Evolutionary conservation across 2,797 vertebrate genomes (phyloP), one percentile per base, ranked within the genome.

Genomic region (Squalus acanthias): DNA sequence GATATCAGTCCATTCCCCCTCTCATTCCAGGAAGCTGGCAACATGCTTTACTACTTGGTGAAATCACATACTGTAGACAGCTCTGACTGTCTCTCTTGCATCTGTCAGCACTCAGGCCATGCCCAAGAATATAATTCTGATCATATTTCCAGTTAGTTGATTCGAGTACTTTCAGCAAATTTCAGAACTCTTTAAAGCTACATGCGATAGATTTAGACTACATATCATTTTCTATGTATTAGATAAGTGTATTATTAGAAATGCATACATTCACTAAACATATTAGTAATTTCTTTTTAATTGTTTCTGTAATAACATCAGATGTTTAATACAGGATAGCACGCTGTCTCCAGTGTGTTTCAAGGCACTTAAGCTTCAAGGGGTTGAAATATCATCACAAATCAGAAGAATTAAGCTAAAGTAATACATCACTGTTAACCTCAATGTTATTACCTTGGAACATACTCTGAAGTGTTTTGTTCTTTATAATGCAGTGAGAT

Each of bases 1-100:
- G 98, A 98, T 96, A 33, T 26, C 50, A 65, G 5, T 22, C 70
- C n/a, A 12, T 1, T 22, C 3, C 0, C 88, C 60, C 29, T 57
- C 50, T 72, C 70, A 15, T 53, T 70, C 72, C 50, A 95, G 70
- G 70, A 95, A 95, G 70, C 94, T 74, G 70, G 70, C 70, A 74
- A 95, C 70, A 57, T 57, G 94, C 94, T 53, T 76, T 72, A 33
- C 50, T n/a, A n/a, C 72, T 76, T 15, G 69, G 72, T 76, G 94
- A 95, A 76, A 76, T 33, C 24, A 74, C 94, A 76, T 29, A 57
- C 13, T 17, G 1, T 76, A 33, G 69, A 95, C 70, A 50, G 65
- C 67, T 91, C n/a, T 95, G 70, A 76, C 33, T 95, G 53, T 20
- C 70, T 70, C 94, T 76, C 17, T 95, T 74, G 50, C 29, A 74